Evolutionary conservation across 1,140 invertebrate species (phyloP).

Genomic region (Andricus grossulariae): DNA sequence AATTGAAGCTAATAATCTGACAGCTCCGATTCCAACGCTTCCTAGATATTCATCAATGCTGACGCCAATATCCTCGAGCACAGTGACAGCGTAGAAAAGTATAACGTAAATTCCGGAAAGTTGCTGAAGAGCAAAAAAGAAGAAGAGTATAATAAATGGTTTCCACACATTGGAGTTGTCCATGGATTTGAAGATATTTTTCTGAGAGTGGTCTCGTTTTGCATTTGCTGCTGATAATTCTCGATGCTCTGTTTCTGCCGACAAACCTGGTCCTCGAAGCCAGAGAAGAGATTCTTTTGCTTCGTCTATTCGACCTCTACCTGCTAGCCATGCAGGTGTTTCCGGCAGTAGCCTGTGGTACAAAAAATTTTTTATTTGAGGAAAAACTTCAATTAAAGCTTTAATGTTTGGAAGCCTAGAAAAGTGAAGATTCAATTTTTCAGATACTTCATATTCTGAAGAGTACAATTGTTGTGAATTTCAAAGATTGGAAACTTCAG

Average conservation of each 20-base stretch:
- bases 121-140: slow-evolving; percentile 80
- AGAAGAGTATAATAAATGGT: slow-evolving; percentile 77
- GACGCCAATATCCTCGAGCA: slow-evolving; percentile 82
- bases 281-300: slow-evolving; percentile 76
- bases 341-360: slow-evolving; percentile 79
- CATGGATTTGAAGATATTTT: slow-evolving; percentile 67
- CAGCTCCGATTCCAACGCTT: slow-evolving; percentile 85
- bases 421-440: too few relatives aligned
- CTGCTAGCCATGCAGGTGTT: slow-evolving; percentile 81
- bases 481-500: too few relatives aligned
- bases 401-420: too few relatives aligned
- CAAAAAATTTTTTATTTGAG: neutral
- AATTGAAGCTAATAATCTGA: slow-evolving; percentile 82
- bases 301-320: slow-evolving; percentile 76
- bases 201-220: slow-evolving; percentile 73
- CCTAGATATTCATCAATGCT: slow-evolving; percentile 82
- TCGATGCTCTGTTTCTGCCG: slow-evolving; percentile 63
- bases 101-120: slow-evolving; percentile 82
- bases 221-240: slow-evolving; percentile 59
- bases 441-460: too few relatives aligned
- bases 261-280: slow-evolving; percentile 78
- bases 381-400: too few relatives aligned
- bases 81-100: slow-evolving; percentile 83
- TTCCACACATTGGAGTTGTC: slow-evolving; percentile 79
- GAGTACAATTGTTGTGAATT: too few relatives aligned